Evolutionary conservation across 2,797 vertebrate genomes (phyloP), one percentile per base, ranked within the genome.

Genomic region (Zalophus californianus): DNA sequence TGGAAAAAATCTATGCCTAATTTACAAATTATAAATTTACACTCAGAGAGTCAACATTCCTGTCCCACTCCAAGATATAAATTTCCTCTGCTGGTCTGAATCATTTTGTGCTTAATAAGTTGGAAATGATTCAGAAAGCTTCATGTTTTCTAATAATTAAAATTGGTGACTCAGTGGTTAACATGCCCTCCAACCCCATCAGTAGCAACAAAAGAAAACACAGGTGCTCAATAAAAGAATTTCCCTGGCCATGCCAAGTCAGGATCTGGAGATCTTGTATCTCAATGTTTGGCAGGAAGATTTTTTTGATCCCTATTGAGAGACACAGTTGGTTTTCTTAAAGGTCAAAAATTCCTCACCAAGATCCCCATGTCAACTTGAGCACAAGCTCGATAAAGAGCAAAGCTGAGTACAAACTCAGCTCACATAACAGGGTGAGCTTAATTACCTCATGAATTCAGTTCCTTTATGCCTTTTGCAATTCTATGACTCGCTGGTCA

Each of bases 11-110:
- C 15, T 21, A 44, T 32, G 13, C 8, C 2, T 89, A n/a, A 78
- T 85, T 58, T n/a, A 6, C 32, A 56, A 82, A 88, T 68, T 56
- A 52, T 68, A 50, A 32, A 89, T 86, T 89, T 41, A 18, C 23
- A 77, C 0, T 66, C 12, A 62, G 25, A 58, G n/a, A 95, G 15
- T 80, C 5, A 75, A 64, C 14, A 32, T 44, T 82, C 12, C 14
- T 78, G 3, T 35, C 23, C 18, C 23, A 77, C 3, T 84, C 15
- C 52, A 60, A 86, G 16, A 66, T 78, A 1, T 25, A 70, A 78
- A 79, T 87, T 75, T 97, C 41, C 48, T 95, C 79, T 72, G 5
- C 27, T 82, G 11, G 5, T 92, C 25, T 75, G 70, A 85, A 62
- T 85, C 10, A 8, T 70, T 94, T 85, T 79, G 35, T 91, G 38